Conservation (phyloP, 2,113 vertebrate species). For the Sebastes schlegelii region DNA sequence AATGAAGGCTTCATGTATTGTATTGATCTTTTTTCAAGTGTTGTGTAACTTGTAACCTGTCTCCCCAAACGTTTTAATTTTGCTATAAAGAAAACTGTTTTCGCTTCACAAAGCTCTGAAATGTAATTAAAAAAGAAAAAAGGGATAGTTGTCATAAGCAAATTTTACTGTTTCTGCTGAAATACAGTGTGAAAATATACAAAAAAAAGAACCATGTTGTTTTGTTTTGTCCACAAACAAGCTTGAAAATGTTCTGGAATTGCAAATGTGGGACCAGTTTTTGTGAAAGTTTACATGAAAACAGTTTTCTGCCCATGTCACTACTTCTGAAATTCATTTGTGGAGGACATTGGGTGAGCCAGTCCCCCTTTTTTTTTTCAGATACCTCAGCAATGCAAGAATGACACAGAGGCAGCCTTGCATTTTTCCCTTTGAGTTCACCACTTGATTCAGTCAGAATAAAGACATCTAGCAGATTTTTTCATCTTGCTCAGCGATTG, state of each 20-base stretch:
- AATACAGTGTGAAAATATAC: constrained; percentile 38
- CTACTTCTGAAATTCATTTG: constrained; percentile 38
- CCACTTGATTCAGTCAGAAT: constrained; percentile 33
- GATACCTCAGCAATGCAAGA: constrained; percentile 18
- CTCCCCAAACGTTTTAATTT: constrained; percentile 26
- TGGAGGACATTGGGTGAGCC: constrained; percentile 7
- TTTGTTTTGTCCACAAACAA: constrained; percentile 24
- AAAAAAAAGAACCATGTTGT: constrained; percentile 4
- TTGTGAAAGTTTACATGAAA: constrained; percentile 2
- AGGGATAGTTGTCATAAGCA: constrained; percentile 13
- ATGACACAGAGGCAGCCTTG: constrained; percentile 8
- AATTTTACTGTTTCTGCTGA: constrained; percentile 43
- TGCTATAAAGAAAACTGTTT: constrained; percentile 43
- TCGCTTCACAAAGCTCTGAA: constrained; percentile 46
- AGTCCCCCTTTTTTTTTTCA: neutral
- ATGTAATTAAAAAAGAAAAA: constrained; percentile 27
- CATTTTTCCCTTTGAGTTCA: constrained; percentile 22
- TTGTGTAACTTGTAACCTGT: constrained; percentile 64
- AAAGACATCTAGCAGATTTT: constrained; percentile 20
- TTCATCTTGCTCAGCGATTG: constrained; percentile 12
- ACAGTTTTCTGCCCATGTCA: constrained; percentile 16
- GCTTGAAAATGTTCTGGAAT: constrained; percentile 23
- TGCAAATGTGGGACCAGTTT: constrained; percentile 63
- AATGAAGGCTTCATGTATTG: constrained; percentile 64
- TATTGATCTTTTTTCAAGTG: constrained; percentile 62